Percentiles rank a stretch among this genome's conserved stretches.
Evolutionary conservation across 2,888 invertebrate genomes (phyloP).

Genomic region (Papilio protenor): DNA sequence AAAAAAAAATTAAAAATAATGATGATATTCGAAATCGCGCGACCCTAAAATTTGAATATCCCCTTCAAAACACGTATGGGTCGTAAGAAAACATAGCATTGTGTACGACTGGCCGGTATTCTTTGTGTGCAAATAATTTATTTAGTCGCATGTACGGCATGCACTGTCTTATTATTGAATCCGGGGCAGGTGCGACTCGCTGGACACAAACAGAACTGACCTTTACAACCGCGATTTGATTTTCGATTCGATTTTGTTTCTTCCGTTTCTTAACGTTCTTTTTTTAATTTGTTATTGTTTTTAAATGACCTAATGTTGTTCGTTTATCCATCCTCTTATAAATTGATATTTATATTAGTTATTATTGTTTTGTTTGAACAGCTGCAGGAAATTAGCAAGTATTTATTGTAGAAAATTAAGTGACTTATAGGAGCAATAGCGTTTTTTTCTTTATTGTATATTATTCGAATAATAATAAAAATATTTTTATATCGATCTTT

Average conservation of each 20-base stretch:
- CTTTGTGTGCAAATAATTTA: constrained; percentile 75
- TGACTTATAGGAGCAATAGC: background rate
- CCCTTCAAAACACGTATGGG: constrained; percentile 58
- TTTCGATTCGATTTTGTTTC: constrained; percentile 19
- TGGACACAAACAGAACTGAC: constrained; percentile 74
- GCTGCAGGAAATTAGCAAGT: background rate
- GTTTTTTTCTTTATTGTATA: background rate
- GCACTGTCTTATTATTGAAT: constrained; percentile 76
- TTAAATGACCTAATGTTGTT: constrained; percentile 36
- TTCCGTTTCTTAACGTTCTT: background rate
- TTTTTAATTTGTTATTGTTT: constrained; percentile 17
- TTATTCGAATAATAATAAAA: background rate
- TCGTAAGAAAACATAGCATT: constrained; percentile 77
- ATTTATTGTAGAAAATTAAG: background rate
- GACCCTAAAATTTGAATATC: constrained; percentile 83
- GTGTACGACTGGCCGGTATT: constrained; percentile 57
- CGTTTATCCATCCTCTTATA: constrained; percentile 9
- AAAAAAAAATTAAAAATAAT: constrained; percentile 60
- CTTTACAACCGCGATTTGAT: constrained; percentile 54
- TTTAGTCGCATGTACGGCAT: constrained; percentile 68
- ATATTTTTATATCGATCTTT: background rate
- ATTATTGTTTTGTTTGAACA: background rate
- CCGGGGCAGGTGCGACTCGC: constrained; percentile 67
- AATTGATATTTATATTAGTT: background rate
- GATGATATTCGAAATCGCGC: constrained; percentile 68